Percentiles rank a stretch among this genome's conserved stretches.
Conservation (phyloP, 1,140 invertebrate genomes). For the Cydia pomonella region DNA sequence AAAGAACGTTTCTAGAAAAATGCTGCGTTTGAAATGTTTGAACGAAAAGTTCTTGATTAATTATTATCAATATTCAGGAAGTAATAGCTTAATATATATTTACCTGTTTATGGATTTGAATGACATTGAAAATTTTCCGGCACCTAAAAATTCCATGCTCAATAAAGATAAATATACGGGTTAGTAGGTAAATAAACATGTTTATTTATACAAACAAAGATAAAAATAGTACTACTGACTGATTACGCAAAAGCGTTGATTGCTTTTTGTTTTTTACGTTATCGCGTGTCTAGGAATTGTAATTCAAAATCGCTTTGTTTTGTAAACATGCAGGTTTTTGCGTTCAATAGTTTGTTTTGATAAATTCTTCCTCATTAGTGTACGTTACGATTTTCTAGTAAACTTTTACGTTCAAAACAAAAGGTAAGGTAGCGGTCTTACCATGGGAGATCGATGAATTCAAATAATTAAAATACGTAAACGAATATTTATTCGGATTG, state of each 20-base stretch:
- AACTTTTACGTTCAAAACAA: slow-evolving; percentile 19
- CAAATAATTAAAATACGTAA: background rate
- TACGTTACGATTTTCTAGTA: slow-evolving; percentile 24
- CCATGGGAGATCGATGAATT: background rate
- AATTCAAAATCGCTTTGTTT: slow-evolving; percentile 15
- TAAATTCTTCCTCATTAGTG: background rate
- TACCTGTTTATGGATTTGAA: background rate
- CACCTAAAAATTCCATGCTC: background rate
- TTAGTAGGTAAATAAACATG: slow-evolving; percentile 22
- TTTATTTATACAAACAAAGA: slow-evolving; percentile 22
- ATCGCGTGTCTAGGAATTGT: slow-evolving; percentile 16
- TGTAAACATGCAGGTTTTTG: slow-evolving; percentile 25
- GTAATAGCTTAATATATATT: background rate
- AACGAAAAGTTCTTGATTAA: background rate
- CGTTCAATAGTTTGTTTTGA: slow-evolving; percentile 17
- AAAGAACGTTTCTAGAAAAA: background rate
- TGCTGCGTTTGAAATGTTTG: background rate
- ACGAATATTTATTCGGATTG: background rate
- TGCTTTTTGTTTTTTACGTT: slow-evolving; percentile 6
- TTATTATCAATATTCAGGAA: background rate
- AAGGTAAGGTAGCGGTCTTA: slow-evolving; percentile 4
- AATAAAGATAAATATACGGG: background rate
- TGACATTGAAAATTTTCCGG: background rate
- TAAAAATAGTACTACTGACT: background rate
- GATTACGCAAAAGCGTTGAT: slow-evolving; percentile 25